Base-by-base conservation (phyloP, 2,113 vertebrate species). In the Rostratula benghalensis region DNA sequence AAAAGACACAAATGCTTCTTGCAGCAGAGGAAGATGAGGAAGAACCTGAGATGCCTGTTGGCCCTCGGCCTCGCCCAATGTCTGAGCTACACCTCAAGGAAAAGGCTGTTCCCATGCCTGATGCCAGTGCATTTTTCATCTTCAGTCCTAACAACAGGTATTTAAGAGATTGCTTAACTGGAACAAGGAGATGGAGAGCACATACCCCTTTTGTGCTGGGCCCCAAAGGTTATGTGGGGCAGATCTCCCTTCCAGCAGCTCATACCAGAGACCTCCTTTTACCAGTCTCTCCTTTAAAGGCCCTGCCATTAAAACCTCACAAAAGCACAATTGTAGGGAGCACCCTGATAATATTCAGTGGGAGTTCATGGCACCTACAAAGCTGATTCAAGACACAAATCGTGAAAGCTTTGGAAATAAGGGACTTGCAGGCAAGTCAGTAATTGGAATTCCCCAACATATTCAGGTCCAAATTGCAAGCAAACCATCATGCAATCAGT, bases 11-110 rank as follows among this genome's bases (percentile, higher is more conserved):
- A 83, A 67, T 84, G 45, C 48, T 81, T 61, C 87, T 97, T 97
- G 27, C 95, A 98, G 99, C 98, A 51, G 99, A 99, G n/a, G 99
- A 99, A 17, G 98, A 98, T 33, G 99, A 99, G 6, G 99, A 99
- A 53, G 99, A 99, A 90, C 99, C 99, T 1, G 99, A 99, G 97
- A 99, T 99, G 99, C 99, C 99, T 3, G 99, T 99, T 0, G 99
- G 99, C 24, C 99, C 99, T 16, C 98, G 99, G 13, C 99, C 99
- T 2, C 98, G 99, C 23, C 99, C 99, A 0, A 99, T 99, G 69
- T 99, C 99, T 7, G 99, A 99, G 96, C 96, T 99, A 54, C 99
- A 99, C 97, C 98, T 99, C 46, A 99, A 99, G 97, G 99, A 99
- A 95, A 99, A 99, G 90, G 99, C 99, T 9, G 96, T 98, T 31